Evolutionary conservation across 2,113 vertebrate genomes (phyloP).

Genomic region (Corydoras sp.): DNA sequence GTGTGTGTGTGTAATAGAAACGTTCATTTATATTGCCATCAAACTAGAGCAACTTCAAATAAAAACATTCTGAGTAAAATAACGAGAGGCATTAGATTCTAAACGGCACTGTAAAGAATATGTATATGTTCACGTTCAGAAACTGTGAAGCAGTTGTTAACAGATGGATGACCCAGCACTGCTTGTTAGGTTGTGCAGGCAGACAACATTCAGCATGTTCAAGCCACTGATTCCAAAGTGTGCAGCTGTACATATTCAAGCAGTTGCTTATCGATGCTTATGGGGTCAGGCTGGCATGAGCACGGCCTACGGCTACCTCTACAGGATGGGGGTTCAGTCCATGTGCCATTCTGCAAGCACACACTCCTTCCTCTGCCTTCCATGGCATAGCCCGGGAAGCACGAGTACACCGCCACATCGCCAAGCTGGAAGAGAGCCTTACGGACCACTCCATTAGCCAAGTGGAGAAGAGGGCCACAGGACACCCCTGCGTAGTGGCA

Average conservation of each 20-base stretch:
- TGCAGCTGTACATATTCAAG: conserved; percentile 13
- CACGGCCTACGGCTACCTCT: conserved; percentile 71
- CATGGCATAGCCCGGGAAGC: conserved; percentile 88
- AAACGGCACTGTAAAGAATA: too few relatives aligned
- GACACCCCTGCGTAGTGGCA: conserved; percentile 81
- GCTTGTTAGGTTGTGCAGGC: background rate
- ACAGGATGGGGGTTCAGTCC: conserved; percentile 84
- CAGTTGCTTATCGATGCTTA: conserved; percentile 12
- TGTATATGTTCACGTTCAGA: too few relatives aligned
- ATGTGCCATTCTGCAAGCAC: conserved; percentile 90
- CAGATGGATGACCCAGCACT: too few relatives aligned
- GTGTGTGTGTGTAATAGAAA: too few relatives aligned
- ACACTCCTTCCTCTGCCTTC: conserved; percentile 81
- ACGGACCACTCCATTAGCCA: conserved; percentile 81
- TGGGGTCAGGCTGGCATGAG: conserved; percentile 6
- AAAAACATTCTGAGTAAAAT: too few relatives aligned
- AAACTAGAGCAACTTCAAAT: too few relatives aligned
- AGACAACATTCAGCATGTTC: background rate
- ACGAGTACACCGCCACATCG: conserved; percentile 87
- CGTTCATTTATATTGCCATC: too few relatives aligned
- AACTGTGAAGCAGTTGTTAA: too few relatives aligned
- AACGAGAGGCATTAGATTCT: too few relatives aligned
- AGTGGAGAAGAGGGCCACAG: conserved; percentile 78
- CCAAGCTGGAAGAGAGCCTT: conserved; percentile 85
- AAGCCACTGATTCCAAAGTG: background rate